Evolutionary conservation across 2,113 vertebrate genomes (phyloP).

Genomic region (Zootoca vivipara): DNA sequence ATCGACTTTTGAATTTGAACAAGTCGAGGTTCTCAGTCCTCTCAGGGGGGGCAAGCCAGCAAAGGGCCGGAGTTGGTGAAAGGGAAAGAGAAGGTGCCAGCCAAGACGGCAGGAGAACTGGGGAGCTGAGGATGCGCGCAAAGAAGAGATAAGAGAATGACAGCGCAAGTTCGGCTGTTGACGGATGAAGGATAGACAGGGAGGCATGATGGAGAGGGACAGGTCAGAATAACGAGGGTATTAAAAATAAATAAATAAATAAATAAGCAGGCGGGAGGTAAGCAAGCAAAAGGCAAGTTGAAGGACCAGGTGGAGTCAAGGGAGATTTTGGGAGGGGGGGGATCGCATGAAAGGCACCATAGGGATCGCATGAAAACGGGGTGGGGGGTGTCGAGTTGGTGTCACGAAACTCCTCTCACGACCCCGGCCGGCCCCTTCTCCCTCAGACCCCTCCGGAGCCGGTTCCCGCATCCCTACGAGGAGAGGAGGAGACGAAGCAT

Average conservation of each 20-base stretch:
- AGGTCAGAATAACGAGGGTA: too few species aligned
- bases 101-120: not conserved
- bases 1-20: not conserved
- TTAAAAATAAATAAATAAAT: too few species aligned
- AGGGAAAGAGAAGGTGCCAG: too few species aligned
- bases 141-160: not conserved
- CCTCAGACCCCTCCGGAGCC: not conserved
- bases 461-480: not conserved
- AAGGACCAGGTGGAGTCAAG: not conserved
- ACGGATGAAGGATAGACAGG: too few species aligned
- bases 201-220: not conserved
- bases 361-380: too few species aligned
- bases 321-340: not conserved
- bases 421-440: not conserved
- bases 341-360: not conserved
- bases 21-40: not conserved
- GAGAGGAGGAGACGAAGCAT: not conserved
- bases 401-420: not conserved
- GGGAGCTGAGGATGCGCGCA: not conserved
- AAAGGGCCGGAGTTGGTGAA: not conserved
- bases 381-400: too few species aligned
- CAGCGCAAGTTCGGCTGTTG: not conserved
- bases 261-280: too few species aligned
- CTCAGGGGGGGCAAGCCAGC: not conserved
- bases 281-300: too few species aligned